Conservation (phyloP, 2,113 vertebrate species). For the Lampris megalopsis region DNA sequence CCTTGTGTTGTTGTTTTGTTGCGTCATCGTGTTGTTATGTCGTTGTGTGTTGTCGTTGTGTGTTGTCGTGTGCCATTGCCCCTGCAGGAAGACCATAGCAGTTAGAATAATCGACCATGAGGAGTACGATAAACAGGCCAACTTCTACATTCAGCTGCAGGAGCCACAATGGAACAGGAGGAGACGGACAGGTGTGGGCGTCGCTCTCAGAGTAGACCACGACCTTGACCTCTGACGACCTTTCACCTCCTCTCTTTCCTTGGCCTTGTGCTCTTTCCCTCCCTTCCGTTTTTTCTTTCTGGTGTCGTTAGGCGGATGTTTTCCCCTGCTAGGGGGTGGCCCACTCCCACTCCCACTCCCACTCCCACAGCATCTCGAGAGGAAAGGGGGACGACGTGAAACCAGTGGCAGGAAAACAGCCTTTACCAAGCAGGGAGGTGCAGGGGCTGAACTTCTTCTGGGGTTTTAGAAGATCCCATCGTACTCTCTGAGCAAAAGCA, state of each 20-base stretch:
- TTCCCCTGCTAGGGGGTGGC: no score
- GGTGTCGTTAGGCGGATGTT: conserved; percentile 51
- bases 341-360: no score
- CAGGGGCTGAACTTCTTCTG: no score
- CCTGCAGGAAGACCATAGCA: conserved; percentile 92
- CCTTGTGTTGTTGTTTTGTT: conserved; percentile 84
- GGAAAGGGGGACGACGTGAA: no score
- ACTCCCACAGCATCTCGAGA: no score
- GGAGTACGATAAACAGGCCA: conserved; percentile 95
- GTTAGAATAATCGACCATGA: conserved; percentile 94
- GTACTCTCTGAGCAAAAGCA: no score
- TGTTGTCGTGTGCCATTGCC: conserved; percentile 85
- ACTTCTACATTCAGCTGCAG: conserved; percentile 95
- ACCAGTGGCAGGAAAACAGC: no score
- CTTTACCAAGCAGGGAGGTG: no score
- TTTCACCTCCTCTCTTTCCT: conserved; percentile 50
- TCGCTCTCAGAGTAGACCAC: neutral
- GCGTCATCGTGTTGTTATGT: no score
- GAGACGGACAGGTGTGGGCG: conserved; percentile 94
- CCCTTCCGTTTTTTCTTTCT: conserved; percentile 72
- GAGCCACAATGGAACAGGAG: conserved; percentile 92
- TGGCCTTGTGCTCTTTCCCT: conserved; percentile 28
- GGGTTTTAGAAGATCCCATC: no score
- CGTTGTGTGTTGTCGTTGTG: conserved; percentile 68
- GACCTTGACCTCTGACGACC: conserved; percentile 71